Evolutionary conservation across 2,888 invertebrate genomes (phyloP).

Genomic region (Autographa gamma): DNA sequence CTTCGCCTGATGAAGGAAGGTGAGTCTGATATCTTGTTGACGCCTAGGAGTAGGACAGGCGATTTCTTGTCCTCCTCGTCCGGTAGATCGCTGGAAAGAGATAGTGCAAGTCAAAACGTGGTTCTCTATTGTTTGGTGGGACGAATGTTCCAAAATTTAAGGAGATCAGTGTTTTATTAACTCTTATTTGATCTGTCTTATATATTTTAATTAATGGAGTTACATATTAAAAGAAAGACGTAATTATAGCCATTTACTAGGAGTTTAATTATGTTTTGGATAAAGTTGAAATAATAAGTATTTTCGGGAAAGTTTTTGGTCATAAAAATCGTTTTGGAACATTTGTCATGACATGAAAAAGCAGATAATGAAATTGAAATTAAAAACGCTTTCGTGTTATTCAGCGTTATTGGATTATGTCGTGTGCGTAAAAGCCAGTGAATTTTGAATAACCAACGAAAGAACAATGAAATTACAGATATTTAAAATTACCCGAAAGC

Average conservation of each 20-base stretch:
- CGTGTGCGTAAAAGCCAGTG: conserved; percentile 15
- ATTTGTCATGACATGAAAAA: conserved; percentile 15
- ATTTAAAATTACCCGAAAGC: too few species aligned
- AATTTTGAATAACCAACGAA: conserved; percentile 7
- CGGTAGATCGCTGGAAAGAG: conserved; percentile 89
- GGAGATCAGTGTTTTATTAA: too few species aligned
- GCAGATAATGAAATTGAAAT: neutral
- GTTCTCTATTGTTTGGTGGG: conserved; percentile 11
- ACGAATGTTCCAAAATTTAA: conserved; percentile 29
- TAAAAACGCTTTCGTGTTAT: conserved; percentile 6
- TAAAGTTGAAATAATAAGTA: neutral
- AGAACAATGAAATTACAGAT: neutral
- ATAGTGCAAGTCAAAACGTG: conserved; percentile 47
- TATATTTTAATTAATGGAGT: too few species aligned
- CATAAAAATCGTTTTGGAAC: conserved; percentile 9
- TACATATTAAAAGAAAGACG: too few species aligned
- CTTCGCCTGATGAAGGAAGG: conserved; percentile 80
- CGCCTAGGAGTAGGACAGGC: conserved; percentile 89
- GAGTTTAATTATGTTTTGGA: neutral
- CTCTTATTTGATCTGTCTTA: too few species aligned
- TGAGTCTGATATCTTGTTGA: conserved; percentile 88
- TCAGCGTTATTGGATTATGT: conserved; percentile 15
- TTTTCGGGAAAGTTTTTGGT: neutral
- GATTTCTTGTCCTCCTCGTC: conserved; percentile 90
- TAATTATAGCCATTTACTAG: neutral